These are phyloP conservation scores for Brassicogethes aeneus DNA, from an alignment of 2,888 invertebrate species.

Conservation along the genomic window DNA sequence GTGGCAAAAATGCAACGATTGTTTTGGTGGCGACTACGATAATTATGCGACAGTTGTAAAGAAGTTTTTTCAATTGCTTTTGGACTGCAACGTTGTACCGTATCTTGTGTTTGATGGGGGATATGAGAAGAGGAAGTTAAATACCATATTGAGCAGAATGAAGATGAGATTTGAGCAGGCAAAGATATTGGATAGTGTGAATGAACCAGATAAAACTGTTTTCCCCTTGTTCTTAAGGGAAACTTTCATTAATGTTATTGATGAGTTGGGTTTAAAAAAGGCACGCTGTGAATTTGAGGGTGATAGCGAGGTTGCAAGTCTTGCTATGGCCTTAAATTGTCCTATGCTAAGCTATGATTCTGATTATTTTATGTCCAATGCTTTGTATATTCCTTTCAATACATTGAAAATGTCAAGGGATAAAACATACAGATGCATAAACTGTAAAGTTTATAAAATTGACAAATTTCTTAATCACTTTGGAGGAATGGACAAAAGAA, in stretches of 20 bases:
- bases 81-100: conserved; percentile 60
- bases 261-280: conserved; percentile 54
- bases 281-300: conserved; percentile 81
- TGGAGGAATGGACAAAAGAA: conserved; percentile 50
- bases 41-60: conserved; percentile 55
- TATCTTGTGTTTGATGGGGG: conserved; percentile 70
- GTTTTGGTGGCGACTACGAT: conserved; percentile 83
- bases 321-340: conserved; percentile 69
- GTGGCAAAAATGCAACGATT: conserved; percentile 57
- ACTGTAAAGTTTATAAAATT: conserved; percentile 65
- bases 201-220: conserved; percentile 48
- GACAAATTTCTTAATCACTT: conserved; percentile 59
- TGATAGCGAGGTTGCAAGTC: conserved; percentile 76
- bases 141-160: conserved; percentile 24
- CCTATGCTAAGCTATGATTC: conserved; percentile 90
- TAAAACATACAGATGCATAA: conserved; percentile 41
- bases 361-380: conserved; percentile 86
- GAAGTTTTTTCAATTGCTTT: conserved; percentile 60
- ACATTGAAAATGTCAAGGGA: conserved; percentile 28
- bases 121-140: conserved; percentile 44
- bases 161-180: conserved; percentile 22
- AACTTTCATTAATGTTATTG: conserved; percentile 63
- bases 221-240: conserved; percentile 69
- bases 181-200: conserved; percentile 47
- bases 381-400: conserved; percentile 70